Evolutionary conservation across 2,797 vertebrate genomes (phyloP), one percentile per base, ranked within the genome.

Genomic region (Myotis vivesi): DNA sequence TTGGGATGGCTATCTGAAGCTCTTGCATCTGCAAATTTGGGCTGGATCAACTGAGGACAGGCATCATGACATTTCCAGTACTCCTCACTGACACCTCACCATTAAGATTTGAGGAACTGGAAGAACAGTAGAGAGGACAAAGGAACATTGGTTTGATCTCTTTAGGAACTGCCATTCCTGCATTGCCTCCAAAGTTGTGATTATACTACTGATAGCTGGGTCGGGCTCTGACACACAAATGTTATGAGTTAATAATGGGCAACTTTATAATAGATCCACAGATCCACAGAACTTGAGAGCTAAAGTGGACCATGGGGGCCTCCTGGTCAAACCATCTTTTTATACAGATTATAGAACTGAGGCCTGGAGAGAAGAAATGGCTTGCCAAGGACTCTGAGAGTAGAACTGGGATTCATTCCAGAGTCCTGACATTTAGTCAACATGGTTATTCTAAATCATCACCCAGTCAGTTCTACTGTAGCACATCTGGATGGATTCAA

Each of bases 21-120:
- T 95, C 73, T 94, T 91, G 36, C 36, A 81, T 96, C 75, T 89
- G 83, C 59, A 94, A 83, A 94, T 89, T 92, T 87, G 68, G 69
- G 36, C 72, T 91, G 72, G 90, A 94, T 96, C 86, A 95, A 75
- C 28, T 88, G 79, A 97, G 94, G 92, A 95, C 90, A 96, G 30
- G 36, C n/a, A 3, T 86, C 38, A 68, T 89, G 53, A 91, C 49
- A 85, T 95, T 95, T 84, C 69, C 76, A 89, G 17, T 16, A 53
- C 7, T 91, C 49, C 51, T 89, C 66, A 82, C 36, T 76, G 85
- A 12, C 28, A n/a, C 73, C 77, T 41, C 73, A 93, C 73, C 7
- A 30, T 80, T 89, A 49, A 66, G n/a, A 86, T 68, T 76, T 86
- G 44, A 75, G 71, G 36, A 77, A 66, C 28, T 71, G 25, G 33